Base-by-base conservation (phyloP, 2,888 invertebrate species). In the Napeogenes inachia region DNA sequence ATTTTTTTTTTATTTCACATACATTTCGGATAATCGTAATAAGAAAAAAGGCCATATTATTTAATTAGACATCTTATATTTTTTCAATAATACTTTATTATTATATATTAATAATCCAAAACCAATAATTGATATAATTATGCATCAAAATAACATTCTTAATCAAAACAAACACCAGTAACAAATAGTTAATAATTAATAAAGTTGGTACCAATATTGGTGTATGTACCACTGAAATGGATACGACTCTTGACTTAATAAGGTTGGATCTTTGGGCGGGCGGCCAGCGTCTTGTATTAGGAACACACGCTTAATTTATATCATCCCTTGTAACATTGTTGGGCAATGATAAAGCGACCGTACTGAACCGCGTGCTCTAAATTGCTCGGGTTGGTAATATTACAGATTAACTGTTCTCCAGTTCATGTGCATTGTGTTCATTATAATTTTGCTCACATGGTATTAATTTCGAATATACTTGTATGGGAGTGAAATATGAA, bases 231-330 rank as follows among this genome's bases (percentile, higher is more conserved):
- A 2, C 5, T 50, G 30, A 12, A 30, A 8, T 50, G 10, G 50
- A 50, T 30, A 50, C 50, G 50, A 50, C 50, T 50, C 50, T 50
- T 30, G 50, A 50, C 50, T 74, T 78, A 83, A 83, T 83, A 83
- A 78, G 81, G 77, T 77, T 79, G 84, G 84, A 85, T 83, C 62
- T 65, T 57, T 67, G 65, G 67, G 67, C 67, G 77, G 75, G 77
- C 76, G 81, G 85, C 88, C 88, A 88, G 82, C 81, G 74, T 85
- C 87, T 87, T 87, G 87, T 88, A 85, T 77, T 77, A 70, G 72
- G 70, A 72, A 76, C 78, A 77, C 74, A 79, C 78, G 76, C 80
- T 82, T 79, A 85, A 86, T 85, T 86, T 87, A 88, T 81, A 81
- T 74, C 75, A 67, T 68, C 75, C 78, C 76, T 70, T 75, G 80